A percentile compares a stretch with the other conserved stretches of the same genome.
Evolutionary conservation across 2,888 invertebrate species (phyloP).

Genomic region (Enoplolaimus lenunculus): DNA sequence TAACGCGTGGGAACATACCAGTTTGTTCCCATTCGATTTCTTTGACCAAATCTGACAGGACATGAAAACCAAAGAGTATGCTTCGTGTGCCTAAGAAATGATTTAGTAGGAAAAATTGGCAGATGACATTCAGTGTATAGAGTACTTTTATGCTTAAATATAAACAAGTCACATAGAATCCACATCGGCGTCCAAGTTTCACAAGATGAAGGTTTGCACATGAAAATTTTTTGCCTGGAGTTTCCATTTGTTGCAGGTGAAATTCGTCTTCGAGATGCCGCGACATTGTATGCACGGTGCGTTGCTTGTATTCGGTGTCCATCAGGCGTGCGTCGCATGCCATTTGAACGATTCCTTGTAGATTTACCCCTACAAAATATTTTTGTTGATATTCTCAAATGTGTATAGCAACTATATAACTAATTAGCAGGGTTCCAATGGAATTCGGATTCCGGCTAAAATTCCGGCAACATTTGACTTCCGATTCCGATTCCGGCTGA

Average conservation of each 20-base stretch:
- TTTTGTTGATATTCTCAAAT: too few relatives aligned
- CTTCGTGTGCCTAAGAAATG: slow-evolving; percentile 37
- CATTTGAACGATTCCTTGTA: slow-evolving; percentile 41
- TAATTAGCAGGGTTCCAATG: too few relatives aligned
- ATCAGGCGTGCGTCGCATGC: slow-evolving; percentile 40
- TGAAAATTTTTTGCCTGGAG: slow-evolving; percentile 7
- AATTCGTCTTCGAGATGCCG: slow-evolving; percentile 41
- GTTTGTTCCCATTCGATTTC: slow-evolving; percentile 41
- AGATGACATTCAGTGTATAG: slow-evolving; percentile 36
- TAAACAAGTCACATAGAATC: slow-evolving; percentile 39
- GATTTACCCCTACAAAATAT: slow-evolving; percentile 35
- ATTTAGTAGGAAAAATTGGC: slow-evolving; percentile 38
- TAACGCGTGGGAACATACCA: slow-evolving; percentile 40
- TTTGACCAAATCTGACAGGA: slow-evolving; percentile 35
- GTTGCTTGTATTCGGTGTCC: slow-evolving; percentile 37
- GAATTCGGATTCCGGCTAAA: too few relatives aligned
- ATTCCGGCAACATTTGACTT: too few relatives aligned
- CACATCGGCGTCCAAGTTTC: slow-evolving; percentile 34
- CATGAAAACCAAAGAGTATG: slow-evolving; percentile 37
- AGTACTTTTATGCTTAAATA: slow-evolving; percentile 39
- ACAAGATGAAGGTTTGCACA: background rate
- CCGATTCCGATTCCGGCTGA: too few relatives aligned
- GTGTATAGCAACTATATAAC: too few relatives aligned
- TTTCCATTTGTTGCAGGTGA: slow-evolving; percentile 25
- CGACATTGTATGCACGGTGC: slow-evolving; percentile 41